These are phyloP conservation scores for Anolis sagrei DNA, from an alignment of 2,113 vertebrate species.

Conservation along the genomic window DNA sequence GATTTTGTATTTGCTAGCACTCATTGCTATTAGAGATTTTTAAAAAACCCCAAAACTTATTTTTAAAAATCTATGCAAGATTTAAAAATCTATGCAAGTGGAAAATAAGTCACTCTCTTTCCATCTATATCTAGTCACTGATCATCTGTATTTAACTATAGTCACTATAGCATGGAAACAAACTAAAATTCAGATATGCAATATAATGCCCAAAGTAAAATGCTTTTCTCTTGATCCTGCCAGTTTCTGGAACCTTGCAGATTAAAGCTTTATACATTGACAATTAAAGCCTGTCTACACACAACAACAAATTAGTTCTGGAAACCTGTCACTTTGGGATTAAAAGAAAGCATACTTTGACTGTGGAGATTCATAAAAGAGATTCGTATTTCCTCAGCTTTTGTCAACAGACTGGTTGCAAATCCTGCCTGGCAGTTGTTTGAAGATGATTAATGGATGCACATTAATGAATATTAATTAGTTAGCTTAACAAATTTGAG, in stretches of 20 bases:
- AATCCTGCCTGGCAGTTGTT: slow-evolving; percentile 20
- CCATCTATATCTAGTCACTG: background rate
- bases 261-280: slow-evolving; percentile 4
- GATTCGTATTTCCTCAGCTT: slow-evolving; percentile 18
- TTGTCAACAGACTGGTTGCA: slow-evolving; percentile 31
- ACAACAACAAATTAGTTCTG: slow-evolving; percentile 30
- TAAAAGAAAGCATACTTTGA: slow-evolving; percentile 27
- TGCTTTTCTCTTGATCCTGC: background rate
- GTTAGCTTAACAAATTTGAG: slow-evolving; percentile 37
- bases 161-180: slow-evolving; percentile 3
- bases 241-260: background rate
- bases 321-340: slow-evolving; percentile 28
- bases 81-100: background rate
- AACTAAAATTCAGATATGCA: background rate
- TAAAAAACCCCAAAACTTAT: background rate
- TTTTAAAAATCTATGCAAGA: background rate
- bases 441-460: slow-evolving; percentile 39
- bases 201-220: background rate
- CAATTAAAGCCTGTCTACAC: slow-evolving; percentile 35
- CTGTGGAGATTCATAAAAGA: slow-evolving; percentile 24
- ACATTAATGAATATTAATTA: slow-evolving; percentile 44
- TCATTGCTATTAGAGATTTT: background rate
- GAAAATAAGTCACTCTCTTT: background rate
- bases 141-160: background rate
- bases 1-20: background rate